Evolutionary conservation across 2,888 invertebrate genomes (phyloP).

Genomic region (Vandiemenella viatica): DNA sequence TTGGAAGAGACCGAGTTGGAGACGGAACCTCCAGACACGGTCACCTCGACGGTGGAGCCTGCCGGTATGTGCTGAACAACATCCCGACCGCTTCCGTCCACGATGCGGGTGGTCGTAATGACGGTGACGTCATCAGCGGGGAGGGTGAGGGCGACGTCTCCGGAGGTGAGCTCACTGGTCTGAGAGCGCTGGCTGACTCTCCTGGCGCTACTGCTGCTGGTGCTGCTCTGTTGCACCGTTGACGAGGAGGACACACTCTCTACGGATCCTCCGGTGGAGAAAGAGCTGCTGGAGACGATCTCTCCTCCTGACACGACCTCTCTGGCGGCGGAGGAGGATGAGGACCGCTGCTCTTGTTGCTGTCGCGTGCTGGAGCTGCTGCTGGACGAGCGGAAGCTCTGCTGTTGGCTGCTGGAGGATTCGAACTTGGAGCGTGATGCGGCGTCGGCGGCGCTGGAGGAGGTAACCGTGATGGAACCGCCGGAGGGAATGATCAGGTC

Average conservation of each 20-base stretch:
- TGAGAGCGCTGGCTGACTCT: conserved; percentile 5
- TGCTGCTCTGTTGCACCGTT: background rate
- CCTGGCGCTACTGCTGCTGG: background rate
- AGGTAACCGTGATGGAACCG: too few relatives aligned
- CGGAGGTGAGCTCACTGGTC: background rate
- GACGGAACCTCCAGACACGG: background rate
- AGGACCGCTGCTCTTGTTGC: too few relatives aligned
- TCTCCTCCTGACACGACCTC: too few relatives aligned
- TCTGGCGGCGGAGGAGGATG: conserved; percentile 10
- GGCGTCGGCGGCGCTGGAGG: too few relatives aligned
- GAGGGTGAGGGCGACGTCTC: background rate
- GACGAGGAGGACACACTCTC: too few relatives aligned
- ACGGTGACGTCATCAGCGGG: conserved; percentile 3
- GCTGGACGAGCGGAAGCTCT: too few relatives aligned
- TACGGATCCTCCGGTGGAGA: too few relatives aligned
- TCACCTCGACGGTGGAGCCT: background rate
- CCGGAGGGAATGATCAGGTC: too few relatives aligned
- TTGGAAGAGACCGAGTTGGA: background rate
- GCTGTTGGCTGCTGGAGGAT: background rate
- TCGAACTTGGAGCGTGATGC: background rate
- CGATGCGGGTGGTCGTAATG: background rate
- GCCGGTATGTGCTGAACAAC: too few relatives aligned
- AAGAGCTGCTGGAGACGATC: too few relatives aligned
- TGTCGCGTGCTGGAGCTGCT: background rate
- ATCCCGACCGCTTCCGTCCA: background rate